Percentiles rank a stretch among this genome's conserved stretches.
Evolutionary conservation across 2,797 vertebrate species (phyloP).

Genomic region (Mormyrus hasselquistii): DNA sequence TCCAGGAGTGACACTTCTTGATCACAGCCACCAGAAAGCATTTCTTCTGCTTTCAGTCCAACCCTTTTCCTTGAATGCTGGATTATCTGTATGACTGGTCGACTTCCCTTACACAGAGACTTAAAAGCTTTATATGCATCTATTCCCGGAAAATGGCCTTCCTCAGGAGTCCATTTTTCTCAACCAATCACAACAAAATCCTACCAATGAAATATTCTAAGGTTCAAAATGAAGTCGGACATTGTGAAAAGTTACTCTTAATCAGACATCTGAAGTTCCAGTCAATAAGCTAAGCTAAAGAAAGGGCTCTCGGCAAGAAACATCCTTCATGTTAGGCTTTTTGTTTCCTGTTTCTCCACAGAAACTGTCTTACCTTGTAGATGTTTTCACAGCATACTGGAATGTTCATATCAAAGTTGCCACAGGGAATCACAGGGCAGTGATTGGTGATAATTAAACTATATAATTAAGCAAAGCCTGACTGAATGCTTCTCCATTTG

Average conservation of each 20-base stretch:
- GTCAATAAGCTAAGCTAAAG: background rate
- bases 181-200: background rate
- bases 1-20: background rate
- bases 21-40: background rate
- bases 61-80: background rate
- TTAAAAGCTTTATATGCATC: background rate
- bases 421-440: constrained; percentile 46
- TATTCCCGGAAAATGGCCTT: background rate
- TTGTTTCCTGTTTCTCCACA: constrained; percentile 22
- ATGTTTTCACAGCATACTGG: constrained; percentile 29
- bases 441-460: constrained; percentile 46
- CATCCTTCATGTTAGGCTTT: background rate
- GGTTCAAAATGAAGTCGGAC: background rate
- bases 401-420: constrained; percentile 41
- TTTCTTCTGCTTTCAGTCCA: background rate
- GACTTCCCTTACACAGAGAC: background rate
- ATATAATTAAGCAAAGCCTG: constrained; percentile 48
- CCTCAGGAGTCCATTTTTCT: background rate
- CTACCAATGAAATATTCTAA: background rate
- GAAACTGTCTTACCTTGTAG: constrained; percentile 25
- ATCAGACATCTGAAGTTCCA: background rate
- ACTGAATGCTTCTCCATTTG: constrained; percentile 47
- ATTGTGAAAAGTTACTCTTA: background rate
- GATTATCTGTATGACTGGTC: background rate
- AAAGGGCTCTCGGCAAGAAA: background rate